These are phyloP conservation scores for Cydia fagiglandana DNA, from an alignment of 1,140 invertebrate species.

Conservation along the genomic window DNA sequence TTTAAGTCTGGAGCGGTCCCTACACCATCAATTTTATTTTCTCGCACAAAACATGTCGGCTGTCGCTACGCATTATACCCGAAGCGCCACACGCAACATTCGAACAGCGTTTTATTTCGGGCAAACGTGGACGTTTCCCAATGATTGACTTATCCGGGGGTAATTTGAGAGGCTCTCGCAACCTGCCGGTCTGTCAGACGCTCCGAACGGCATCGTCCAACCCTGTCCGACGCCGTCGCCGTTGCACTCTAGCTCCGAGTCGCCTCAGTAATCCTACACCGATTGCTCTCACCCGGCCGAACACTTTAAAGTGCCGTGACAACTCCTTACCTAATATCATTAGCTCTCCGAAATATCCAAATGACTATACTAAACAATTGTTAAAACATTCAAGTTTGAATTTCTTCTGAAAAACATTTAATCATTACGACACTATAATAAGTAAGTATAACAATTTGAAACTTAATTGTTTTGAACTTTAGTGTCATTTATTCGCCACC, in stretches of 20 bases:
- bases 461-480: background rate
- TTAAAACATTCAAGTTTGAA: no score
- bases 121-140: constrained; percentile 69
- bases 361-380: background rate
- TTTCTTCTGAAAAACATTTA: background rate
- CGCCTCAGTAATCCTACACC: constrained; percentile 54
- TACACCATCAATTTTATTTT: constrained; percentile 79
- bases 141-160: constrained; percentile 79
- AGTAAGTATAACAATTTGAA: background rate
- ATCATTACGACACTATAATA: background rate
- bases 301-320: constrained; percentile 21
- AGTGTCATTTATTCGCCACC: background rate
- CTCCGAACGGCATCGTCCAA: constrained; percentile 33
- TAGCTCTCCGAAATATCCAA: background rate
- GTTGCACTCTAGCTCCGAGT: constrained; percentile 19
- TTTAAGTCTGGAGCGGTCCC: constrained; percentile 73
- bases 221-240: constrained; percentile 40
- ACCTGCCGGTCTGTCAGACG: constrained; percentile 39
- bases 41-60: constrained; percentile 78
- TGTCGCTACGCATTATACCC: constrained; percentile 75
- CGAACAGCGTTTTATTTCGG: constrained; percentile 73
- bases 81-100: constrained; percentile 76
- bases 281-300: constrained; percentile 39
- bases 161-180: constrained; percentile 75
- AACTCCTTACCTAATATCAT: constrained; percentile 7